phyloP scores from a whole-genome alignment of 2,113 vertebrate species.

The Hassar affinis region DNA sequence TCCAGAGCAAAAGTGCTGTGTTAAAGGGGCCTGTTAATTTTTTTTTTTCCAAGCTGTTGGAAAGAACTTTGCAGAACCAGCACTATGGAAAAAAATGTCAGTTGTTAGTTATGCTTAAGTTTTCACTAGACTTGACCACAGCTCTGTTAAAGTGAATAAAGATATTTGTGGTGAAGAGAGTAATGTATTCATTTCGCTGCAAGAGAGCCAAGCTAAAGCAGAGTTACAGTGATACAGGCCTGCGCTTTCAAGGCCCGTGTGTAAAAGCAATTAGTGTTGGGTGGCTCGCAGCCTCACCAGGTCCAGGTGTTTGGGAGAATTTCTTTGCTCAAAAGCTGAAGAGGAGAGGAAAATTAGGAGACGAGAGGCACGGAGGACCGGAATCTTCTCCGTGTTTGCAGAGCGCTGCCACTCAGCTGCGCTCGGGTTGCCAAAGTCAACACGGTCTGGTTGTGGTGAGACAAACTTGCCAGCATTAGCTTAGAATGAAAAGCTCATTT shows the following conservation, averaged over 20 bases:
- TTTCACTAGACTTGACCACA: conserved; percentile 43
- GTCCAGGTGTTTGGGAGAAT: conserved; percentile 47
- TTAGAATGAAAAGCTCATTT: conserved; percentile 52
- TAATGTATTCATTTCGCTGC: conserved; percentile 46
- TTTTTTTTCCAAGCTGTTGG: background rate
- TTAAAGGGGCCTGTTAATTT: conserved; percentile 2
- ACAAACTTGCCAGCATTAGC: conserved; percentile 50
- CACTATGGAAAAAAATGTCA: conserved; percentile 37
- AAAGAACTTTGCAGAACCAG: conserved; percentile 36
- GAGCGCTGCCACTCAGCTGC: conserved; percentile 42
- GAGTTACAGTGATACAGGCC: conserved; percentile 30
- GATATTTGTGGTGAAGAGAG: conserved; percentile 43
- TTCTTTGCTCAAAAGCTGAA: conserved; percentile 41
- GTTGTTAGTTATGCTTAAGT: conserved; percentile 37
- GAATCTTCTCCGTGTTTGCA: conserved; percentile 41
- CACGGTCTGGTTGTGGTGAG: conserved; percentile 46
- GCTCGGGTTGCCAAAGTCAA: conserved; percentile 51
- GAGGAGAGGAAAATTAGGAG: conserved; percentile 34
- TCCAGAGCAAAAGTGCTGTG: background rate
- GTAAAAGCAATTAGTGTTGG: conserved; percentile 48
- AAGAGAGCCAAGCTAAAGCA: conserved; percentile 33
- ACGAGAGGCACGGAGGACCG: conserved; percentile 26
- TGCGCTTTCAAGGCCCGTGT: conserved; percentile 26
- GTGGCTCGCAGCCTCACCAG: conserved; percentile 15
- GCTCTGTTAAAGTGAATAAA: conserved; percentile 48